Percentiles rank a stretch among this genome's conserved stretches.
These are phyloP conservation scores for Patagioenas fasciata DNA, from an alignment of 2,113 vertebrate species.

Conservation along the genomic window DNA sequence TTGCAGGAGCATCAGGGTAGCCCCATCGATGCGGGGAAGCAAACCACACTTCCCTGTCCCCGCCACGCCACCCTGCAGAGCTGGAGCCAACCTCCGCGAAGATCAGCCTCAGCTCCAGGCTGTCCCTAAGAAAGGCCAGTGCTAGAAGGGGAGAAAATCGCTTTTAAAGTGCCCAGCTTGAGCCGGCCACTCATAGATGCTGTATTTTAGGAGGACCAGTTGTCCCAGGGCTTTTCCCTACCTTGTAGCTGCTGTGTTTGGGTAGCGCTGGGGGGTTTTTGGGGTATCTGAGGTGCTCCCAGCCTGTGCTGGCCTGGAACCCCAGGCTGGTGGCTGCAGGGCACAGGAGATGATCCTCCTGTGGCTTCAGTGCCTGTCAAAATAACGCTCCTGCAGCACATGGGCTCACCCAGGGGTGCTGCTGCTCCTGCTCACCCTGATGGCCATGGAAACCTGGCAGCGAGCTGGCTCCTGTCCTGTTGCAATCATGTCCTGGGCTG, in stretches of 20 bases:
- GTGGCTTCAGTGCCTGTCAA: neutral
- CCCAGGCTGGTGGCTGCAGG: neutral
- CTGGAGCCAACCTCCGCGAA: neutral
- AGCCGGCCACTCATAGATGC: neutral
- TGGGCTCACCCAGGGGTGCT: neutral
- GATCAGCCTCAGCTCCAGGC: neutral
- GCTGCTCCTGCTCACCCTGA: neutral
- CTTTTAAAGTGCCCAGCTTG: fast-evolving
- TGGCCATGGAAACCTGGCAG: neutral
- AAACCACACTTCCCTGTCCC: neutral
- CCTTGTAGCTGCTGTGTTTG: neutral
- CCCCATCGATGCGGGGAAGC: neutral
- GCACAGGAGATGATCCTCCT: neutral
- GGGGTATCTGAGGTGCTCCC: neutral
- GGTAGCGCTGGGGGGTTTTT: neutral
- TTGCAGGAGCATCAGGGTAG: neutral
- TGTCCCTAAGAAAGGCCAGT: fast-evolving
- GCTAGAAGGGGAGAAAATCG: neutral
- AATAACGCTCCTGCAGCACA: neutral
- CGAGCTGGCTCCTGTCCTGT: neutral
- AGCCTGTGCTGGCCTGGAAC: neutral
- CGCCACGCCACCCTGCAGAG: neutral
- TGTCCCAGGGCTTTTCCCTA: neutral
- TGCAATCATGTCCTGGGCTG: neutral
- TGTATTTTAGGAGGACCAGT: fast-evolving